Percentiles rank a stretch among this genome's conserved stretches.
phyloP scores from a whole-genome alignment of 2,113 vertebrate genomes.

The Ardeotis arabs region DNA sequence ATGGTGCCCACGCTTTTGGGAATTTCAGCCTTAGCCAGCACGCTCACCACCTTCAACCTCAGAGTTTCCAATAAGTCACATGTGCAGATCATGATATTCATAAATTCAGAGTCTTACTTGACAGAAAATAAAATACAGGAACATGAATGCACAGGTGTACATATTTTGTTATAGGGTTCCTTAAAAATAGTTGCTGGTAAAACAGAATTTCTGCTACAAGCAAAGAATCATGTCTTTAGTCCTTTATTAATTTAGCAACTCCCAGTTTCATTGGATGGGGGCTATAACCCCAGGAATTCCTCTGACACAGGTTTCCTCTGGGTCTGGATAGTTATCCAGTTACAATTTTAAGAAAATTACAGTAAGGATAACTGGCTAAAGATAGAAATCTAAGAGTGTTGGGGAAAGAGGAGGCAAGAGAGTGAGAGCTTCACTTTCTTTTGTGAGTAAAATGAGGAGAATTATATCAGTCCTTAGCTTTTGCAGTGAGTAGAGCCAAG shows the following conservation, averaged over 20 bases:
- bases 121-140: background rate
- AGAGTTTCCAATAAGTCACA: background rate
- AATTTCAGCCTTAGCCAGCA: background rate
- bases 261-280: background rate
- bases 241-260: background rate
- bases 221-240: background rate
- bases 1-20: background rate
- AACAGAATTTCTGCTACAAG: background rate
- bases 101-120: background rate
- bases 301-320: constrained; percentile 5
- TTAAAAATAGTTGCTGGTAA: background rate
- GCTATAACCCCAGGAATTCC: background rate
- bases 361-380: constrained; percentile 30
- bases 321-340: constrained; percentile 17
- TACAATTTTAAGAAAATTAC: constrained; percentile 47
- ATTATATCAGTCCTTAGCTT: background rate
- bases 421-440: background rate
- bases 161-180: background rate
- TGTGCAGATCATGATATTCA: background rate
- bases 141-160: background rate
- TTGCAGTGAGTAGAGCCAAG: background rate
- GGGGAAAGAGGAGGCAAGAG: background rate
- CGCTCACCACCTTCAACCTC: background rate
- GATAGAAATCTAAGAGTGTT: background rate
- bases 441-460: background rate